Percentiles rank a stretch among this genome's conserved stretches.
phyloP scores from a whole-genome alignment of 2,113 vertebrate species.

The Petromus typicus region DNA sequence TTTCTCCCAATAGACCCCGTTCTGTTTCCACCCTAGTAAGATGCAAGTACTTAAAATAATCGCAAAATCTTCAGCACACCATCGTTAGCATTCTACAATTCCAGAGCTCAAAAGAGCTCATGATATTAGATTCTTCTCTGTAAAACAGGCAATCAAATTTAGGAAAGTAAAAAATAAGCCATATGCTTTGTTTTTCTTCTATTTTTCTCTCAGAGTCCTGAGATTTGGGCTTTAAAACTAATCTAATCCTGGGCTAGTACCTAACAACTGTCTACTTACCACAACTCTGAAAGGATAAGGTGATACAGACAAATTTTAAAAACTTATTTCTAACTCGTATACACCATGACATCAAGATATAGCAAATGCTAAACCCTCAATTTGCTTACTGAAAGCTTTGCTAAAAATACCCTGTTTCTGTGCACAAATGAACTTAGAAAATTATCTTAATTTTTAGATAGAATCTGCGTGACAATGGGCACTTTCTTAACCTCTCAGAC shows the following conservation, averaged over 20 bases:
- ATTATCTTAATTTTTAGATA: slow-evolving; percentile 2
- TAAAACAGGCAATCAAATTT: slow-evolving; percentile 18
- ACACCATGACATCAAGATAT: background rate
- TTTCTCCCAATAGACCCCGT: background rate
- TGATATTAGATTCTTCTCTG: background rate
- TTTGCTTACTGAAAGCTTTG: slow-evolving; percentile 29
- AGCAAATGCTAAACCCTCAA: background rate
- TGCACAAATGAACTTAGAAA: slow-evolving; percentile 34
- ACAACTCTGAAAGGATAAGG: background rate
- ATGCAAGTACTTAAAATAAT: slow-evolving; percentile 11
- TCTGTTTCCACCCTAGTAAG: background rate
- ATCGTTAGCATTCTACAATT: background rate
- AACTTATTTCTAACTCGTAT: slow-evolving; percentile 29
- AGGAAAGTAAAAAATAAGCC: background rate
- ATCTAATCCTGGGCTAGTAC: background rate
- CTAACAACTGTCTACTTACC: background rate
- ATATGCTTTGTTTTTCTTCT: background rate
- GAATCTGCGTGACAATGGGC: slow-evolving; percentile 4
- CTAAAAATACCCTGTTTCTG: background rate
- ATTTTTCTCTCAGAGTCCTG: background rate
- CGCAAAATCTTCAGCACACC: background rate
- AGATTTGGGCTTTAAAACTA: background rate
- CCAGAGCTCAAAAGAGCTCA: background rate
- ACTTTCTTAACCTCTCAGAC: background rate
- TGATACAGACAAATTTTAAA: background rate